Conservation (phyloP, 2,888 invertebrate genomes). For the Sesia apiformis region DNA sequence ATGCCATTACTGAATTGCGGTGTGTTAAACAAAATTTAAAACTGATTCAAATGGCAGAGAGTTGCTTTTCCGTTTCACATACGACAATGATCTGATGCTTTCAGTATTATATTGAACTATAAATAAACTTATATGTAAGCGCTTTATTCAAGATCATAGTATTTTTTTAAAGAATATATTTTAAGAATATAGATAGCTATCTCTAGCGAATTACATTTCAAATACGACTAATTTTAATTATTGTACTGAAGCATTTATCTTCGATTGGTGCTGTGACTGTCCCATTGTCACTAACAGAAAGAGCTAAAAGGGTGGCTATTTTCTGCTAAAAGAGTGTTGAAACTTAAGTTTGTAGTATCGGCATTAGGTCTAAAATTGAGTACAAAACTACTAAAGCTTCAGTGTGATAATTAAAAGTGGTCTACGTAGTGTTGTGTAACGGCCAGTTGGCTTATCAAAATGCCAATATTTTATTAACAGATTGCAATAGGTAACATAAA, state of each 20-base stretch:
- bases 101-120: constrained; percentile 44
- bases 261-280: too few species aligned
- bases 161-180: constrained; percentile 49
- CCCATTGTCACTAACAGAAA: constrained; percentile 1
- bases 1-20: neutral
- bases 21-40: constrained; percentile 21
- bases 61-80: neutral
- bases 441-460: constrained; percentile 9
- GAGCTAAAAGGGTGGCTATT: neutral
- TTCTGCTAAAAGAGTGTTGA: too few species aligned
- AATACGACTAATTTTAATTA: constrained; percentile 19
- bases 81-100: constrained; percentile 24
- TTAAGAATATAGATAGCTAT: constrained; percentile 20
- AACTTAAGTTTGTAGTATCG: neutral
- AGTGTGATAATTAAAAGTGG: constrained; percentile 27
- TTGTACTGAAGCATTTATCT: constrained; percentile 3
- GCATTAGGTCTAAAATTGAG: constrained; percentile 32
- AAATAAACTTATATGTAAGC: constrained; percentile 18
- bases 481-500: neutral
- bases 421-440: constrained; percentile 15
- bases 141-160: constrained; percentile 48
- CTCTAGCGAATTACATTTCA: constrained; percentile 11
- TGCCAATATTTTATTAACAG: constrained; percentile 1
- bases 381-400: constrained; percentile 29
- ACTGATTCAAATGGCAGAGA: constrained; percentile 1